Conservation (phyloP, 2,113 vertebrate species). For the Elephas maximus region DNA sequence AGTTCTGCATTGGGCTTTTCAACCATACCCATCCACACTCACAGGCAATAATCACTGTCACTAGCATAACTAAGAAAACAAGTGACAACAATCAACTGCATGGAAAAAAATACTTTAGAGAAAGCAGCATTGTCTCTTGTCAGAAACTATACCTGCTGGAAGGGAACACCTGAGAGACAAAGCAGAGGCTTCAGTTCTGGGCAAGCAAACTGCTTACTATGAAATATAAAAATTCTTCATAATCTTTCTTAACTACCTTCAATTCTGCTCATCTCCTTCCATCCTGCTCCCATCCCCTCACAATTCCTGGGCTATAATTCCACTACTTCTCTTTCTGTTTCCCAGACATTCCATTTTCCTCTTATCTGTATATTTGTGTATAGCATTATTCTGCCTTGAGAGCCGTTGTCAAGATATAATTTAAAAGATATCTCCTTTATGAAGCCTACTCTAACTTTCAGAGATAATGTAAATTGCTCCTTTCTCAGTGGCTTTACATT, state of each 20-base stretch:
- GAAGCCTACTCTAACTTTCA: neutral
- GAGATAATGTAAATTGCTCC: neutral
- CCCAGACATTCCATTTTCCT: neutral
- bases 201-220: neutral
- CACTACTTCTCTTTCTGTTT: neutral
- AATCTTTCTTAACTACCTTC: neutral
- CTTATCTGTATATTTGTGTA: neutral
- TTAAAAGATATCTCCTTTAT: neutral
- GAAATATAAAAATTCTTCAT: neutral
- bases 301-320: neutral
- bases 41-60: neutral
- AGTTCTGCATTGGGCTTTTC: neutral
- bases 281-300: neutral
- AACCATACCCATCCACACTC: neutral
- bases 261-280: neutral
- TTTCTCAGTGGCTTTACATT: slow-evolving; percentile 26
- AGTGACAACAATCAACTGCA: neutral
- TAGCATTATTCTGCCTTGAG: neutral
- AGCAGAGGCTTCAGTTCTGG: neutral
- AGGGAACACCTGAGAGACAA: neutral
- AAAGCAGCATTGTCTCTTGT: neutral
- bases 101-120: neutral
- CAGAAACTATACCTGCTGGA: neutral
- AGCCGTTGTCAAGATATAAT: neutral
- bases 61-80: neutral